Conservation (phyloP, 2,797 vertebrate genomes). For the Gallinago nigripennis region DNA sequence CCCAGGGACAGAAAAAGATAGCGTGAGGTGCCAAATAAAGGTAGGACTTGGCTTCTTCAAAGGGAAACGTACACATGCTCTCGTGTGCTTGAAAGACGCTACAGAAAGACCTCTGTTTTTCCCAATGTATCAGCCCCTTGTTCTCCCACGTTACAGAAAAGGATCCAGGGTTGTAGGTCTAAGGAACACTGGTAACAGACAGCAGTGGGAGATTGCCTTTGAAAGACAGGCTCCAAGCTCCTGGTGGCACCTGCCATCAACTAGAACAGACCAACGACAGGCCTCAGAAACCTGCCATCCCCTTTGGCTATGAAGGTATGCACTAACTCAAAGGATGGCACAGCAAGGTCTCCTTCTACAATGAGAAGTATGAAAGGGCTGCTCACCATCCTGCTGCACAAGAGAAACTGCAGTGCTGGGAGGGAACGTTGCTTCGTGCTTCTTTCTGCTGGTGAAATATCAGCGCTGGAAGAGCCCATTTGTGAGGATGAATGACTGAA, state of each 20-base stretch:
- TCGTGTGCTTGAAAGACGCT: neutral
- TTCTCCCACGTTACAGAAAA: neutral
- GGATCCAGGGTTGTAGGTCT: neutral
- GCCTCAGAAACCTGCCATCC: neutral
- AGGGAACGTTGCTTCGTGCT: neutral
- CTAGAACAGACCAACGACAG: neutral
- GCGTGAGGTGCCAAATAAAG: accelerated
- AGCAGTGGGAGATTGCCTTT: neutral
- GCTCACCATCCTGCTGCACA: neutral
- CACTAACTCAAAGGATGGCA: neutral
- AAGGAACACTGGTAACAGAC: neutral
- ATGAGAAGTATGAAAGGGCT: neutral
- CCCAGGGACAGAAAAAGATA: neutral
- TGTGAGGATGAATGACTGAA: neutral
- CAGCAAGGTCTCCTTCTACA: neutral
- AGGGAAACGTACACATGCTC: accelerated
- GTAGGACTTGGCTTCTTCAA: neutral
- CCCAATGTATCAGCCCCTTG: neutral
- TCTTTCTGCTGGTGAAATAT: neutral
- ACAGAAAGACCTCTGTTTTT: neutral
- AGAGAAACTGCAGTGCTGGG: neutral
- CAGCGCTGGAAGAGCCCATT: neutral
- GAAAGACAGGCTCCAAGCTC: neutral
- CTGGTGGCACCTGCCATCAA: neutral
- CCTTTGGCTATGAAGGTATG: neutral